Evolutionary conservation across 1,140 invertebrate species (phyloP), one percentile per base, ranked within the genome.

Genomic region (Plutomurus gul): DNA sequence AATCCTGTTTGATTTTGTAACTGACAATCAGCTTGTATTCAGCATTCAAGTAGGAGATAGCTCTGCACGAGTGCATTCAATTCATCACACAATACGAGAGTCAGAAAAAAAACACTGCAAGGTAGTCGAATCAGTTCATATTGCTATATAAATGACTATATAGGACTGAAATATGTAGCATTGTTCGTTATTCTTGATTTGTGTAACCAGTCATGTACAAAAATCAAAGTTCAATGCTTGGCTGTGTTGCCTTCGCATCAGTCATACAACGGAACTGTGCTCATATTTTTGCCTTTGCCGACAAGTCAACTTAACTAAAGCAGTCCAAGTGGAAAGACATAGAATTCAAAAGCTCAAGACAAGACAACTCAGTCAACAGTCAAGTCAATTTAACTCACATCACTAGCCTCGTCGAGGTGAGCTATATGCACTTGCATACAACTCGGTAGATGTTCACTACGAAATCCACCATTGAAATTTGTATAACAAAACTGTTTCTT

Each of bases 11-110:
- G 56, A 65, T 65, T 65, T 65, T n/a, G 56, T 33, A n/a, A 65
- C 56, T 33, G 13, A n/a, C n/a, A n/a, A n/a, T n/a, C n/a, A 65
- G 56, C 56, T 36, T 13, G 39, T 33, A 49, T 2, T 49, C n/a
- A 65, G 39, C 27, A 65, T 65, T 65, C 51, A 51, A n/a, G 56
- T 36, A 8, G 56, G 22, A 65, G 56, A 65, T 65, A 65, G 27
- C 27, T 65, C 27, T 65, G 56, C 56, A 65, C 56, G 56, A 65
- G 25, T 65, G 56, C 56, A 65, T 65, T 65, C 56, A 65, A 65
- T 65, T 65, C 56, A 33, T 65, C 25, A 27, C 56, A 36, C 56
- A 65, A 33, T 27, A 27, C 27, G 30, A 33, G 56, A n/a, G 56
- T 65, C 30, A 65, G 30, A 65, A 30, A 33, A 30, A 65, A 16